These are phyloP conservation scores for Mastacembelus armatus DNA, from an alignment of 2,797 vertebrate species.

Conservation along the genomic window DNA sequence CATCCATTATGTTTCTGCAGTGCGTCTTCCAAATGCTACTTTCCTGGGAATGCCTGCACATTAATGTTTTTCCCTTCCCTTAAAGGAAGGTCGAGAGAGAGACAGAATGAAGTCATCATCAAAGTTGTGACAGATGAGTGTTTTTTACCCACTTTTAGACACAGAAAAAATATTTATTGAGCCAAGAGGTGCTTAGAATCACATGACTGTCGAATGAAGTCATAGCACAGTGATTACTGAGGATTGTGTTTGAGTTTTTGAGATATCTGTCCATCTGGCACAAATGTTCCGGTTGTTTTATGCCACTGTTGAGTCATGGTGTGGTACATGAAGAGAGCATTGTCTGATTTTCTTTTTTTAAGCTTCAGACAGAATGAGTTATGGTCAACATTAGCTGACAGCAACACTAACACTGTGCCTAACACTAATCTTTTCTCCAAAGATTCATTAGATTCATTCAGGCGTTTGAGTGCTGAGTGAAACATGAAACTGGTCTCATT, in stretches of 20 bases:
- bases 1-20: slow-evolving; percentile 34
- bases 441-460: not conserved
- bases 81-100: not conserved
- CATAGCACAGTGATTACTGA: too few relatives aligned
- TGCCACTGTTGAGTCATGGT: not conserved
- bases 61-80: slow-evolving; percentile 32
- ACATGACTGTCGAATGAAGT: not conserved
- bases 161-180: not conserved
- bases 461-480: not conserved
- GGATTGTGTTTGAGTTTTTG: not conserved
- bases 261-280: not conserved
- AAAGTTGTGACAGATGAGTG: not conserved
- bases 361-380: slow-evolving; percentile 13
- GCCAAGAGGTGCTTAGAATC: not conserved
- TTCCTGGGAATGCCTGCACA: not conserved
- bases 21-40: slow-evolving; percentile 1
- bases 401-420: not conserved
- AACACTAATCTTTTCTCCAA: slow-evolving; percentile 1
- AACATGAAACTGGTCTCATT: not conserved
- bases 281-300: not conserved
- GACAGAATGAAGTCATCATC: slow-evolving; percentile 22
- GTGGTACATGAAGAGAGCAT: not conserved
- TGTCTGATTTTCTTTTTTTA: not conserved
- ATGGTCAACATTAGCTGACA: slow-evolving; percentile 7
- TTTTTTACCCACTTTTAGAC: not conserved